Evolutionary conservation across 2,888 invertebrate genomes (phyloP).

Genomic region (Drosophila ustulata): DNA sequence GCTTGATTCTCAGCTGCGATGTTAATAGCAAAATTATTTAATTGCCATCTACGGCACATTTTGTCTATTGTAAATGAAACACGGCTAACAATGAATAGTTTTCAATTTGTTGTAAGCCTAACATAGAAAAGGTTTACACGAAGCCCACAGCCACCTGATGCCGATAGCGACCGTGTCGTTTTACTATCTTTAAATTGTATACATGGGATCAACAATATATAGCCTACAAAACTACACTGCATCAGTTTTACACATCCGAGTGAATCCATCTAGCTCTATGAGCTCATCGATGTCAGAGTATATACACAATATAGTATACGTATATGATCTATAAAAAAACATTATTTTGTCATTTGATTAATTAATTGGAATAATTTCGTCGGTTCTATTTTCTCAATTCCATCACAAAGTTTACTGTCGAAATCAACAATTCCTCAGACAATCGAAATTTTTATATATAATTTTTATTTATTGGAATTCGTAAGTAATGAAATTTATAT

Average conservation of each 20-base stretch:
- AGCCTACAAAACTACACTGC: neutral
- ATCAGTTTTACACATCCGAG: neutral
- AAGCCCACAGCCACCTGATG: neutral
- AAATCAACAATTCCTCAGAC: neutral
- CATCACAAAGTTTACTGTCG: too few relatives aligned
- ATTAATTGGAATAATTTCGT: neutral
- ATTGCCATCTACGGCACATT: constrained; percentile 16
- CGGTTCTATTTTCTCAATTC: too few relatives aligned
- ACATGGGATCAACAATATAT: neutral
- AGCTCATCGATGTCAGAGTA: neutral
- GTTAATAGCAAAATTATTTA: constrained; percentile 16
- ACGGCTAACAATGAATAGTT: constrained; percentile 5
- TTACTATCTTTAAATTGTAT: neutral
- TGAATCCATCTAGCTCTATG: neutral
- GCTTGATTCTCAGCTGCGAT: neutral
- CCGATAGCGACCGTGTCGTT: too few relatives aligned
- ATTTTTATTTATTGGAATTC: neutral
- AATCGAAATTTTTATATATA: neutral
- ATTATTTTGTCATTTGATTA: neutral
- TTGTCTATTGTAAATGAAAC: constrained; percentile 21
- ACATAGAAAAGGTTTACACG: neutral
- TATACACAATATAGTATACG: neutral
- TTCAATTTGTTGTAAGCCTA: neutral
- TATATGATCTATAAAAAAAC: neutral
- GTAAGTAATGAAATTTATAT: neutral